Evolutionary conservation across 2,797 vertebrate genomes (phyloP), one percentile per base, ranked within the genome.

Genomic region (Coregonus ussuriensis): DNA sequence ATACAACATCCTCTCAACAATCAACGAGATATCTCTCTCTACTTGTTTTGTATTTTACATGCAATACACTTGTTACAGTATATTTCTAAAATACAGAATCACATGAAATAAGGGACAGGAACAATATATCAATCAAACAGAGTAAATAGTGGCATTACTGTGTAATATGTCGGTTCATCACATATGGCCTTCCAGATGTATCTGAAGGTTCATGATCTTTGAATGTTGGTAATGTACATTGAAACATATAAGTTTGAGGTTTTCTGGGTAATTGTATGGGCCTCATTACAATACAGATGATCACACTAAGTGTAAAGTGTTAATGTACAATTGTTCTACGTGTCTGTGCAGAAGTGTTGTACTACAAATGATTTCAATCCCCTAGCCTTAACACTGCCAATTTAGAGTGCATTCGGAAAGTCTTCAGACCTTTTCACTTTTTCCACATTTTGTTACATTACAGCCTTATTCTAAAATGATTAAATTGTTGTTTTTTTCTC

Each of bases 331-430:
- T 52, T 71, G 41, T 71, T 11, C 21, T 31, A 51, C 51, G 14
- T 52, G 35, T 73, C 35, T 37, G 33, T 56, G 18, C 71, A 71
- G n/a, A 56, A 15, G 29, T 37, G n/a, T 59, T 47, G 41, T 47
- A 47, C 25, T 3, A 72, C 18, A 53, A 53, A 15, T 6, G n/a
- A 70, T 47, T 53, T 33, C 5, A 52, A 54, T 56, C 71, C 16
- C 29, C 7, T 72, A 79, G 79, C 83, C 77, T 83, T 83, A 86
- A 79, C 75, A 80, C 83, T 83, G 83, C 79, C 81, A 76, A 81
- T 62, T 78, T 74, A 79, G 7, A 47, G 33, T 35, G 33, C 3
- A 35, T 4, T 35, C 3, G 33, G 33, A 35, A 35, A 35, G 31
- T 33, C 2, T 33, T 33, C 31, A 33, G 31, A 33, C 31, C 31